Percentiles rank a stretch among this genome's conserved stretches.
phyloP scores from a whole-genome alignment of 2,113 vertebrate species.

The Hyperopisus bebe region DNA sequence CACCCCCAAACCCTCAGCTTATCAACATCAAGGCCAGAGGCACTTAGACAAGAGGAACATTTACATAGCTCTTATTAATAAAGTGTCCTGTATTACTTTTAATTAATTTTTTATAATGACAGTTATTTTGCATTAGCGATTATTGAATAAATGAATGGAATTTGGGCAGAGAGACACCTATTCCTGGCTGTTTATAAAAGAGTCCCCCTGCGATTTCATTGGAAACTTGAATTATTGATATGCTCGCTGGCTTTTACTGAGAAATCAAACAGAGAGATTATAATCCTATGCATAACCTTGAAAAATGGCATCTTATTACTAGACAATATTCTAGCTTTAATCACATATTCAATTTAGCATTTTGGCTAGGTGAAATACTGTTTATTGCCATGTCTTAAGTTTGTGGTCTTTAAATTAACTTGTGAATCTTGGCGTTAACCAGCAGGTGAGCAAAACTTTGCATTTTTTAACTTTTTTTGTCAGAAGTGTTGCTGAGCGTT shows the following conservation, averaged over 20 bases:
- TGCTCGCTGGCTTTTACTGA: background rate
- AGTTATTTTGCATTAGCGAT: background rate
- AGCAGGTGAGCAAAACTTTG: background rate
- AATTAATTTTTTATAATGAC: background rate
- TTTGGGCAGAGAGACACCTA: background rate
- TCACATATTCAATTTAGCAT: background rate
- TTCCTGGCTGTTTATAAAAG: background rate
- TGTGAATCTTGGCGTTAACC: background rate
- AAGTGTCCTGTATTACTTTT: background rate
- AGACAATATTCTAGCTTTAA: background rate
- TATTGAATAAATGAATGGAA: background rate
- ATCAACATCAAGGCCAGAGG: background rate
- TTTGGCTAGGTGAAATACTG: background rate
- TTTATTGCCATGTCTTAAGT: background rate
- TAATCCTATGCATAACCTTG: background rate
- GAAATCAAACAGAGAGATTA: background rate
- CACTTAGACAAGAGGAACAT: background rate
- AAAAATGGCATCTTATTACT: background rate
- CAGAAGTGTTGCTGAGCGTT: background rate
- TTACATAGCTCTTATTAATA: background rate
- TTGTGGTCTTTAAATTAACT: background rate
- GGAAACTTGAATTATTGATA: background rate
- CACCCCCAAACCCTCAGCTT: background rate
- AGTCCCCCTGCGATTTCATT: background rate
- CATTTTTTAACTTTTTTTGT: background rate